Base-by-base conservation (phyloP, 1,140 invertebrate genomes). In the Pseudachorutes palmiensis region DNA sequence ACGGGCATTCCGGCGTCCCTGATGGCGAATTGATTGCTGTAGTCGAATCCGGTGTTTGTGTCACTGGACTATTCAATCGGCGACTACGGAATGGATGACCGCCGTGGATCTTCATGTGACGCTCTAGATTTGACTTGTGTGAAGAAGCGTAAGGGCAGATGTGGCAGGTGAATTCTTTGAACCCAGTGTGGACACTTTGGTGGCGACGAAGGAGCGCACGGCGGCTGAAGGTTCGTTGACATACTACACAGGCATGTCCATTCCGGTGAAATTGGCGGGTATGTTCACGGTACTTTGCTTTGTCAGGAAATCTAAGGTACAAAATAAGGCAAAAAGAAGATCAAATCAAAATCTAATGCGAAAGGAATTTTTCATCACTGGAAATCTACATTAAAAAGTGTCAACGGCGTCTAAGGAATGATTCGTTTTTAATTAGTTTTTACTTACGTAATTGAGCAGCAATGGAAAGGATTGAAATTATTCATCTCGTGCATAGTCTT, bases 141-240 rank as follows among this genome's bases (percentile, higher is more conserved):
- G 79, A 81, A 1, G 80, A 81, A n/a, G 78, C 79, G 69, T 82
- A 82, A 57, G 77, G 77, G 70, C 81, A 82, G 49, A 75, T 66
- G 1, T 74, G 75, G 63, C 81, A 82, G 1, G 75, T 74, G 74
- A 79, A 81, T 51, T 80, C 79, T 64, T 79, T 81, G 67, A 77
- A 75, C 1, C 80, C 76, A 1, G 74, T 72, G 65, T 82, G 81
- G 2, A 82, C 80, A 24, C 77, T 77, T 55, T 79, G 72, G 69
- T 82, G 81, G 30, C 81, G 79, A 67, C 79, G 78, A n/a, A 82
- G 73, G 14, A 81, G 76, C 2, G 81, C 81, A 69, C 81, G 80
- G n/a, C 81, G 74, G 65, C 77, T 79, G 74, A 82, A 82, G 22
- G 74, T 73, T 19, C 78, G 74, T 16, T 77, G 76, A 68, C 81